Evolutionary conservation across 2,888 invertebrate species (phyloP).

Genomic region (Julus scanicus): DNA sequence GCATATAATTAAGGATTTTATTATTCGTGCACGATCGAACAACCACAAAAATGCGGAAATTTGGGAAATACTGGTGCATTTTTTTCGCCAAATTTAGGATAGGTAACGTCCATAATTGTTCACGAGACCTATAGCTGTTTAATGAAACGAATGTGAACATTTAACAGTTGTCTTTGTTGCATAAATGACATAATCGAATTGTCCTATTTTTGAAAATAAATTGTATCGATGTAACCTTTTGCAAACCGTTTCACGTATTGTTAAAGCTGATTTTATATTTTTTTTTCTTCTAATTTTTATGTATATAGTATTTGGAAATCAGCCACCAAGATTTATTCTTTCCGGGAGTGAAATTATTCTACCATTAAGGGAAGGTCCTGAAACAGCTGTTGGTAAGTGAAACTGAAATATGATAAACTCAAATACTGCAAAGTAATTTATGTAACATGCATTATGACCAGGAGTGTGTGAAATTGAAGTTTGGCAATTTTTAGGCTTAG

Average conservation of each 20-base stretch:
- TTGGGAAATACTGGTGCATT: neutral
- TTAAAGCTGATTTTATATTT: neutral
- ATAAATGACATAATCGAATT: neutral
- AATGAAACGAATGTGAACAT: neutral
- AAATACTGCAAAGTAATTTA: neutral
- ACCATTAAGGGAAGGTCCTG: constrained; percentile 86
- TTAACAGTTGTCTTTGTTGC: neutral
- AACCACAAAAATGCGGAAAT: constrained; percentile 42
- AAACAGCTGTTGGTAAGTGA: constrained; percentile 83
- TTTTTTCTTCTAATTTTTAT: neutral
- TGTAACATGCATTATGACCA: neutral
- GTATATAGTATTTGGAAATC: constrained; percentile 44
- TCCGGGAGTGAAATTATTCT: constrained; percentile 89
- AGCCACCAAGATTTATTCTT: constrained; percentile 38
- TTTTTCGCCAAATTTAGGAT: neutral
- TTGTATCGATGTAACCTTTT: neutral
- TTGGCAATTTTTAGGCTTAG: too few relatives aligned
- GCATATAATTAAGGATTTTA: constrained; percentile 32
- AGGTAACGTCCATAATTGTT: neutral
- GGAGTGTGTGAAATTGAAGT: too few relatives aligned
- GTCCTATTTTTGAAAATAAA: neutral
- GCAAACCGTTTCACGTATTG: neutral
- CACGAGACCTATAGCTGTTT: neutral
- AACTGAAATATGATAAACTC: neutral
- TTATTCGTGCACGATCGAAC: constrained; percentile 30